These are phyloP conservation scores for Aphelenchoides fujianensis DNA, from an alignment of 1,140 invertebrate genomes.

Conservation along the genomic window DNA sequence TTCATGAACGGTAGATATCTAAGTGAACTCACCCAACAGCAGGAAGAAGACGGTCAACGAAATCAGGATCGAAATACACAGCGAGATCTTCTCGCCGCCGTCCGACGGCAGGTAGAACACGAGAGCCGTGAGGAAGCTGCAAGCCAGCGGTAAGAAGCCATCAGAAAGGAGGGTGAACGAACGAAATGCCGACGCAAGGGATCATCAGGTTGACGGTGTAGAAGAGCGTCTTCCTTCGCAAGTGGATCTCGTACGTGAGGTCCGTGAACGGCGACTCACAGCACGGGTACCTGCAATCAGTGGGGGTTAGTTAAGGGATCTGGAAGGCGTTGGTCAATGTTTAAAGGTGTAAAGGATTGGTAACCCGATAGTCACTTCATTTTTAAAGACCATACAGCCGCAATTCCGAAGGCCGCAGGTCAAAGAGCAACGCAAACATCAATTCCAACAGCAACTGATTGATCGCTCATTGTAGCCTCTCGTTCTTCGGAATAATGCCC, in stretches of 20 bases:
- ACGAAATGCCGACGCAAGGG: slow-evolving; percentile 83
- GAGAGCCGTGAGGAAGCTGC: slow-evolving; percentile 83
- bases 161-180: not conserved
- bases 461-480: too few species aligned
- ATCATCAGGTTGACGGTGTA: slow-evolving; percentile 95
- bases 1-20: not conserved
- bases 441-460: too few species aligned
- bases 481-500: too few species aligned
- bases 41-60: slow-evolving; percentile 99
- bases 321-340: too few species aligned
- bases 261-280: slow-evolving; percentile 87
- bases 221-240: slow-evolving; percentile 89
- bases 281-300: slow-evolving; percentile 79
- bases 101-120: slow-evolving; percentile 98
- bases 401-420: too few species aligned
- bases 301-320: too few species aligned
- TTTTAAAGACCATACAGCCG: too few species aligned
- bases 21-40: slow-evolving; percentile 77
- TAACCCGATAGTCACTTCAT: too few species aligned
- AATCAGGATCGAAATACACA: slow-evolving; percentile 97
- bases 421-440: too few species aligned
- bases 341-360: too few species aligned
- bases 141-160: slow-evolving; percentile 11
- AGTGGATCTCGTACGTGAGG: slow-evolving; percentile 97
- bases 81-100: slow-evolving; percentile 93